phyloP scores from a whole-genome alignment of 2,797 vertebrate species.

The Sebastes baramenuke region DNA sequence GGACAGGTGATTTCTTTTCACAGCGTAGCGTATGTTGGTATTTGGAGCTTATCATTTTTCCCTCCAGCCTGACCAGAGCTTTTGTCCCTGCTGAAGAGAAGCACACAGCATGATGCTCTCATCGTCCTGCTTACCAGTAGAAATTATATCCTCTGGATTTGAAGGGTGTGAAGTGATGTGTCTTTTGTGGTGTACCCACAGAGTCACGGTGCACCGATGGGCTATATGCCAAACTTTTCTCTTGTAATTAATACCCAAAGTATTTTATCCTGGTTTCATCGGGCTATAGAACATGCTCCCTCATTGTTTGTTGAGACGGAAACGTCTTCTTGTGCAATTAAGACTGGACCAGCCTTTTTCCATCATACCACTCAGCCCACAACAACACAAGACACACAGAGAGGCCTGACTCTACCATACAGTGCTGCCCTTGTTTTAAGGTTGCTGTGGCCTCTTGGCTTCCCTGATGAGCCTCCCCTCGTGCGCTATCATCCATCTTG shows the following conservation, averaged over 20 bases:
- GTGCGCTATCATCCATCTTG: constrained; percentile 39
- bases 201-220: not conserved
- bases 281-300: not conserved
- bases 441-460: constrained; percentile 18
- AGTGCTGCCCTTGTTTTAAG: constrained; percentile 28
- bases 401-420: not conserved
- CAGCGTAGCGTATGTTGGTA: constrained; percentile 8
- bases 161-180: constrained; percentile 1
- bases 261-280: not conserved
- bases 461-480: constrained; percentile 24
- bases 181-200: not conserved
- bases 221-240: not conserved
- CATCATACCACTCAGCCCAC: not conserved
- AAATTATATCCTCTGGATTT: not conserved
- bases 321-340: not conserved
- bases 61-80: constrained; percentile 15
- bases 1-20: not conserved
- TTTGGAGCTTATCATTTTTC: constrained; percentile 12
- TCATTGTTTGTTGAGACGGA: not conserved
- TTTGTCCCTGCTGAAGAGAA: constrained; percentile 20
- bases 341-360: not conserved
- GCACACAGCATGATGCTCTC: constrained; percentile 14
- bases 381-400: constrained; percentile 6
- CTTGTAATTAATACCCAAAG: constrained; percentile 4
- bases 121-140: constrained; percentile 3